Evolutionary conservation across 2,113 vertebrate species (phyloP).

Genomic region (Octodon degus): DNA sequence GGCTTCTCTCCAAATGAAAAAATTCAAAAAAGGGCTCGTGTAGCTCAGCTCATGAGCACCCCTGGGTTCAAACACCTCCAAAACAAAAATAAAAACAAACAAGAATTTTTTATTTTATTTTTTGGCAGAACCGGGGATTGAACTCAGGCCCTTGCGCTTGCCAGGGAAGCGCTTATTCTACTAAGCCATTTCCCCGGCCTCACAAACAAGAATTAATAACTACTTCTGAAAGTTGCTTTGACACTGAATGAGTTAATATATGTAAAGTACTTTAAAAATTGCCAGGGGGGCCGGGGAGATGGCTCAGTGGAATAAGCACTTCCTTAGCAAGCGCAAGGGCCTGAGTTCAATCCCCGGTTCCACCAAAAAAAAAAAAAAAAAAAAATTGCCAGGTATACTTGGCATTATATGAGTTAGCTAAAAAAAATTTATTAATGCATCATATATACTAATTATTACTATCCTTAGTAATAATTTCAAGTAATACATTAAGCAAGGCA

Average conservation of each 20-base stretch:
- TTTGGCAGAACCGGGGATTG: no score
- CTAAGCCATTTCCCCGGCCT: no score
- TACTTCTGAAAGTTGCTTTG: neutral
- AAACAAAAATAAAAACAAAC: neutral
- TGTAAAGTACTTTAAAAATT: neutral
- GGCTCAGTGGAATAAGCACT: no score
- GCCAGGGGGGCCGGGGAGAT: no score
- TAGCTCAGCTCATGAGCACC: neutral
- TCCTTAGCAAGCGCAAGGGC: no score
- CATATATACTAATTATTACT: neutral
- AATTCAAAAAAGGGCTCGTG: neutral
- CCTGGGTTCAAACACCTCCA: neutral
- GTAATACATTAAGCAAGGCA: neutral
- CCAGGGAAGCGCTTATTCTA: no score
- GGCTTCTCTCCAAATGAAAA: neutral
- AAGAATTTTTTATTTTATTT: no score
- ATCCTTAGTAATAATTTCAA: neutral
- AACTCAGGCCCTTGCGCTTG: no score
- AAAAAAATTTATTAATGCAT: neutral
- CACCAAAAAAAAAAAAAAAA: no score
- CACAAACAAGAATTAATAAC: neutral
- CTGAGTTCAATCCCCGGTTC: no score
- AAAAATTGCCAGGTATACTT: neutral
- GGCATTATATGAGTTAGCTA: neutral
- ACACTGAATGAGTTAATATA: neutral